A percentile compares a stretch with the other conserved stretches of the same genome.
phyloP scores from a whole-genome alignment of 2,113 vertebrate species.

The Bombycilla garrulus region DNA sequence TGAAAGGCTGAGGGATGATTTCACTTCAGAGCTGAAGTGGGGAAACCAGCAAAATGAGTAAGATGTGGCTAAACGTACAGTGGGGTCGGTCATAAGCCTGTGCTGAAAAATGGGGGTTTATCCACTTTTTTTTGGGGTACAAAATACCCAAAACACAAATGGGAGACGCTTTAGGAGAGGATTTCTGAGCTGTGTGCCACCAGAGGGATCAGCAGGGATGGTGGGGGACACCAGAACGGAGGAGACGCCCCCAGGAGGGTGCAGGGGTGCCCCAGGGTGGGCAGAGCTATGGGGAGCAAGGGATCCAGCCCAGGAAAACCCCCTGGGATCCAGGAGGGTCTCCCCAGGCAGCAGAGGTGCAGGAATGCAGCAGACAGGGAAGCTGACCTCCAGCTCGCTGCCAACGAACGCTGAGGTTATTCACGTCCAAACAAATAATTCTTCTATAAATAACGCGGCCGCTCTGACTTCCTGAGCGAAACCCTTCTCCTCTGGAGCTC shows the following conservation, averaged over 20 bases:
- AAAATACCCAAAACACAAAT: accelerated
- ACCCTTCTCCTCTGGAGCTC: constrained; percentile 3
- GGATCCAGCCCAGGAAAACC: background rate
- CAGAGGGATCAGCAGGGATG: background rate
- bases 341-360: background rate
- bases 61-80: background rate
- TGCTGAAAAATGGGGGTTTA: background rate
- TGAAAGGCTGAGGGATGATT: constrained; percentile 68
- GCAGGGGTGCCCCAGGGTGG: background rate
- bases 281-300: background rate
- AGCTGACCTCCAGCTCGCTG: background rate
- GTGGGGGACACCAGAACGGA: accelerated
- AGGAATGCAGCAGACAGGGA: background rate
- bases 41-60: constrained; percentile 58
- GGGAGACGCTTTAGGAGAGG: background rate
- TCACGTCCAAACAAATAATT: constrained; percentile 48
- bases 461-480: background rate
- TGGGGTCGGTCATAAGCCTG: background rate
- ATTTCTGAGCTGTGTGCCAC: background rate
- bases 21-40: constrained; percentile 66
- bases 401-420: constrained; percentile 9
- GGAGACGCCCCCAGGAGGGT: background rate
- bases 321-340: background rate
- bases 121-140: accelerated
- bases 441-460: constrained; percentile 41